Percentiles rank a stretch among this genome's conserved stretches.
Conservation (phyloP, 1,140 invertebrate genomes). For the Alviniconcha marisindica region DNA sequence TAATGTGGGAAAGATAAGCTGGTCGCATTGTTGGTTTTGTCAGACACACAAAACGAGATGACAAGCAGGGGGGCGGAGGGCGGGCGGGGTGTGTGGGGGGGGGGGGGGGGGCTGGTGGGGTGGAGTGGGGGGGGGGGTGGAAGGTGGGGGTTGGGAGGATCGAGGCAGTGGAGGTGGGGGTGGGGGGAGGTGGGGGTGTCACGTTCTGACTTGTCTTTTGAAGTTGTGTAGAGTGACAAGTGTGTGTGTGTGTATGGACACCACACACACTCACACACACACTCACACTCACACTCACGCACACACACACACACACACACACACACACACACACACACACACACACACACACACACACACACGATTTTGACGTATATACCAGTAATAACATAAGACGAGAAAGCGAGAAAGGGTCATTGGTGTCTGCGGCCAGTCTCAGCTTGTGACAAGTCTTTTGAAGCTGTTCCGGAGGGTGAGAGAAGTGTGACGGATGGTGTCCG, state of each 20-base stretch:
- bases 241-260: too few relatives aligned
- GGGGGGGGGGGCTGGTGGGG: neutral
- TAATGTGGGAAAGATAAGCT: constrained; percentile 36
- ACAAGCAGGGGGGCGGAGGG: neutral
- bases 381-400: too few relatives aligned
- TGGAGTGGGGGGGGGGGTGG: too few relatives aligned
- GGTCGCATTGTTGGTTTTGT: constrained; percentile 3
- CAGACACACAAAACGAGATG: neutral
- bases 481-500: too few relatives aligned
- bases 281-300: constrained; percentile 22
- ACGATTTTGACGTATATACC: too few relatives aligned
- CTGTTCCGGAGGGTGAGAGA: too few relatives aligned
- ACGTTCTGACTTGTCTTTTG: neutral
- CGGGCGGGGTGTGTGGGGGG: neutral
- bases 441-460: too few relatives aligned
- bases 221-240: too few relatives aligned
- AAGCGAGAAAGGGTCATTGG: too few relatives aligned
- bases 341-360: too few relatives aligned
- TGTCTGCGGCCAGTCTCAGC: too few relatives aligned
- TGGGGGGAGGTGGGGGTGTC: neutral
- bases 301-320: constrained; percentile 15
- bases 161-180: neutral
- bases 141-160: neutral
- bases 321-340: constrained; percentile 23
- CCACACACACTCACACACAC: constrained; percentile 17